These are phyloP conservation scores for Muschampia plurimacula DNA, from an alignment of 2,888 invertebrate species.

Conservation along the genomic window DNA sequence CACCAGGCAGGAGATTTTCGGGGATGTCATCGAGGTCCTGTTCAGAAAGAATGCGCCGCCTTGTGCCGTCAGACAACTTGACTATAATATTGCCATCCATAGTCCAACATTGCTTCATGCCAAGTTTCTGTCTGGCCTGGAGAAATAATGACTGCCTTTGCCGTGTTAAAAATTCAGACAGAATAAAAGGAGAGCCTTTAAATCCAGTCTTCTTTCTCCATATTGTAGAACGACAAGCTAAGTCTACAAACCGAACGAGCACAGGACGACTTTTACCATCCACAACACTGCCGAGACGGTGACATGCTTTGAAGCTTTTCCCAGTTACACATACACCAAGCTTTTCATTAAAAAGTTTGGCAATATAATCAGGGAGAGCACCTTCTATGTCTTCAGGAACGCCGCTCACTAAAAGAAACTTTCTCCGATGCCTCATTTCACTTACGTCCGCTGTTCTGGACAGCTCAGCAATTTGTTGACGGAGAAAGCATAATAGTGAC, in stretches of 20 bases:
- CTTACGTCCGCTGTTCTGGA: background rate
- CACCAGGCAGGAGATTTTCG: constrained; percentile 59
- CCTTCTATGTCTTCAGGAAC: constrained; percentile 3
- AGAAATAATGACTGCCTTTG: constrained; percentile 14
- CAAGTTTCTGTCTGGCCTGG: background rate
- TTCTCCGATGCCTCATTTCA: constrained; percentile 16
- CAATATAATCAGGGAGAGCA: background rate
- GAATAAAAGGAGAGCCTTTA: background rate
- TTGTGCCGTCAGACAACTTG: background rate
- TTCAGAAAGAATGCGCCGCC: background rate
- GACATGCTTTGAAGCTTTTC: background rate
- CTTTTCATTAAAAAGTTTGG: constrained; percentile 18
- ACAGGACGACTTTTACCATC: constrained; percentile 10
- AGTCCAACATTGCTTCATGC: constrained; percentile 13
- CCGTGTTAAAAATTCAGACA: constrained; percentile 15
- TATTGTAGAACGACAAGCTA: background rate
- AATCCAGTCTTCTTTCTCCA: constrained; percentile 16
- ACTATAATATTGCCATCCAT: constrained; percentile 1
- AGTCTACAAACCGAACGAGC: background rate
- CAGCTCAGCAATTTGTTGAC: background rate
- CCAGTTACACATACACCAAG: constrained; percentile 5
- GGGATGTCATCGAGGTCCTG: background rate
- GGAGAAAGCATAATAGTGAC: background rate
- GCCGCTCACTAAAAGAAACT: constrained; percentile 7
- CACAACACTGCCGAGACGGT: background rate